Evolutionary conservation across 2,797 vertebrate species (phyloP), one percentile per base, ranked within the genome.

Genomic region (Lindbergichthys nudifrons): DNA sequence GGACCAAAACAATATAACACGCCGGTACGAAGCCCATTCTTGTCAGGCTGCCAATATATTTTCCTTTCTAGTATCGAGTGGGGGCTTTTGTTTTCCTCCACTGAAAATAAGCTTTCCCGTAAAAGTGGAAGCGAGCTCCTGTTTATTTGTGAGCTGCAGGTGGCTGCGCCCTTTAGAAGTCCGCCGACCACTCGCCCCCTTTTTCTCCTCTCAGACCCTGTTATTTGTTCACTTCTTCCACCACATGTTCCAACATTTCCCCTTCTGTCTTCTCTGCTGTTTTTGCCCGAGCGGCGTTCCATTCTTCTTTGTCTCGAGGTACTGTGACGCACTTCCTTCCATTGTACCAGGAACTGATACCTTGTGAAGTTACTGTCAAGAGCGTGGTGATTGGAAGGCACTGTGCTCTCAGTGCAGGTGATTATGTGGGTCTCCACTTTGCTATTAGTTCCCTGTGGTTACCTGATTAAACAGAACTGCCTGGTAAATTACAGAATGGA

Each of bases 291-390:
- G 81, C 86, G 11, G 77, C 54, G 83, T 94, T 95, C 92, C 92
- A 87, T 90, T 92, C 79, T 88, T 88, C 87, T 93, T 84, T 90
- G 89, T 93, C 83, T 94, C 64, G 77, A 91, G 86, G 83, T 80
- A 59, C 66, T 65, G 84, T 95, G 95, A 95, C 93, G 93, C 93
- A 95, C 91, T 95, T 95, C 94, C 95, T 95, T 93, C 93, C 94
- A 95, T 94, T 94, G 93, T 93, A 87, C 88, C 93, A 93, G 93
- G 90, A 94, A 93, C 90, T 84, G 82, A 83, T 86, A 81, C 86
- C 86, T 83, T 65, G 75, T 83, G 78, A 85, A 79, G 73, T 91
- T 89, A 91, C 90, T 82, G 86, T 89, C 81, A 74, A 75, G 3
- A 19, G 56, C 15, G 63, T 73, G 80, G 45, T 71, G 73, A 81